Evolutionary conservation across 2,797 vertebrate genomes (phyloP).

Genomic region (Melanotaenia pygmaea): DNA sequence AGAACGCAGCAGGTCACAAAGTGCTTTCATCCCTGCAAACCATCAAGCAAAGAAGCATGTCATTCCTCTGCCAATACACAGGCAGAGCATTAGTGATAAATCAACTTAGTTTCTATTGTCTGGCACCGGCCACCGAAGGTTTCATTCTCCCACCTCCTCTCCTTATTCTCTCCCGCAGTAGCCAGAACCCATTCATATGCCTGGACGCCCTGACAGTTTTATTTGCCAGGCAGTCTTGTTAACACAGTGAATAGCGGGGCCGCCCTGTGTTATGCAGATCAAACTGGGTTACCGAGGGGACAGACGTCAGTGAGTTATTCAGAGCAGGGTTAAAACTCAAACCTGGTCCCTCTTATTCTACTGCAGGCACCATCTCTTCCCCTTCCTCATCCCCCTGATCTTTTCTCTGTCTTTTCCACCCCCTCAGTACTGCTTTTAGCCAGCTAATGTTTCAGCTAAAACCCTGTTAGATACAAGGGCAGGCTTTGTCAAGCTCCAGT

Average conservation of each 20-base stretch:
- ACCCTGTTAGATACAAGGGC: constrained; percentile 51
- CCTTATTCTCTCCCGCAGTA: constrained; percentile 57
- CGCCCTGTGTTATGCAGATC: constrained; percentile 87
- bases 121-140: constrained; percentile 68
- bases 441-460: constrained; percentile 66
- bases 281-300: constrained; percentile 84
- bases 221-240: constrained; percentile 85
- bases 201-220: constrained; percentile 80
- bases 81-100: constrained; percentile 68
- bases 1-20: constrained; percentile 14
- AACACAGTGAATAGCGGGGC: constrained; percentile 82
- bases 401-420: constrained; percentile 21
- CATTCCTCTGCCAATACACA: constrained; percentile 57
- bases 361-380: constrained; percentile 35
- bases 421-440: constrained; percentile 27
- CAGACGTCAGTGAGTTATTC: constrained; percentile 79
- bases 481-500: constrained; percentile 59
- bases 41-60: constrained; percentile 21
- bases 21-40: constrained; percentile 44
- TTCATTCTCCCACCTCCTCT: constrained; percentile 59
- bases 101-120: constrained; percentile 68
- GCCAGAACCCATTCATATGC: constrained; percentile 79
- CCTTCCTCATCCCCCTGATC: constrained; percentile 3
- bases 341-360: constrained; percentile 45
- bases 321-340: constrained; percentile 72